These are phyloP conservation scores for Enteromius mattozi DNA, from an alignment of 2,797 vertebrate genomes.

Conservation along the genomic window DNA sequence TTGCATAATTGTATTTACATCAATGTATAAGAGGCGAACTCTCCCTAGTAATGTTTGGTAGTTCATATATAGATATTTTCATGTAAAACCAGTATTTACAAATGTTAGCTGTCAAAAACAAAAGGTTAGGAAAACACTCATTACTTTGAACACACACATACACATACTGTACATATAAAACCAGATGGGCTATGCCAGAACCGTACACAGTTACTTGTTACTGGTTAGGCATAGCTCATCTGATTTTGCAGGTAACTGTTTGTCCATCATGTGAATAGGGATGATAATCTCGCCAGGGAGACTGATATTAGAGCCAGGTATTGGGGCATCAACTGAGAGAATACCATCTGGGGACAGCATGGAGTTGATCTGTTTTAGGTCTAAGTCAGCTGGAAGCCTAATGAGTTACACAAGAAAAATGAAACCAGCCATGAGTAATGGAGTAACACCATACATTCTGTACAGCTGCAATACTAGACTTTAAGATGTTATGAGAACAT, in stretches of 20 bases:
- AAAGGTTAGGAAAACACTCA: background rate
- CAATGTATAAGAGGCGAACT: too few relatives aligned
- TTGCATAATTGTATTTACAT: background rate
- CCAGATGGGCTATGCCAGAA: background rate
- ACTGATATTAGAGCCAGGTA: slow-evolving; percentile 55
- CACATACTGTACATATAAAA: background rate
- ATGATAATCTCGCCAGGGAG: slow-evolving; percentile 68
- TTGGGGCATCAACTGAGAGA: slow-evolving; percentile 75
- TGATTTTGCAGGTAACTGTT: background rate
- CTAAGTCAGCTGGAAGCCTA: slow-evolving; percentile 77
- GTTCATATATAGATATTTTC: background rate
- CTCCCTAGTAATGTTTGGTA: background rate
- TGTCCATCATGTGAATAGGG: slow-evolving; percentile 72
- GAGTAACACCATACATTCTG: background rate
- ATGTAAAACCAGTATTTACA: background rate
- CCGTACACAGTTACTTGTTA: background rate
- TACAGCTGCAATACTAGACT: background rate
- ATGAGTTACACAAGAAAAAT: slow-evolving; percentile 17
- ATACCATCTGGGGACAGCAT: slow-evolving; percentile 74
- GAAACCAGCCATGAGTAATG: background rate
- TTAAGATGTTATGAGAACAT: background rate
- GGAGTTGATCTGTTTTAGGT: slow-evolving; percentile 75
- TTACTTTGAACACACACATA: background rate
- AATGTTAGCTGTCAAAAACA: background rate
- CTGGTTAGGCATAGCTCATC: too few relatives aligned